Evolutionary conservation across 2,797 vertebrate species (phyloP), one percentile per base, ranked within the genome.

Genomic region (Anabas testudineus): DNA sequence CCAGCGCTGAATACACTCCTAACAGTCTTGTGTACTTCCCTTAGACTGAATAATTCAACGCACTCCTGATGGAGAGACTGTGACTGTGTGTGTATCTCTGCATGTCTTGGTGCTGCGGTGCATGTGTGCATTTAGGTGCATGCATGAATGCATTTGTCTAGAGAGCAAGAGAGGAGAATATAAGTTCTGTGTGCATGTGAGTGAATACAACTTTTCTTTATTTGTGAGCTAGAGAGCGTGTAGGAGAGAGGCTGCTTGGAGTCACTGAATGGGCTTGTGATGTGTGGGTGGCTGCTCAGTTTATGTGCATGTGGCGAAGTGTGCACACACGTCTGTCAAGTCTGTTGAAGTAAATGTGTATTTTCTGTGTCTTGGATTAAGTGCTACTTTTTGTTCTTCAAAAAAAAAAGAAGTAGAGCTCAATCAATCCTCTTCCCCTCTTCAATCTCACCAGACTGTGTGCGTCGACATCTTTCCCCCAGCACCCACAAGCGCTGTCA

Each of bases 1-100:
- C 88, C 88, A 80, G 47, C 13, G 12, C 87, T 81, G 86, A 82
- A 92, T 83, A 86, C 81, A 71, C 86, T 87, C 82, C 74, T 76
- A 82, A 89, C 89, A 86, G 88, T 90, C 86, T 86, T 91, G 90
- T 92, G 88, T 92, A 90, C 90, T 90, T 91, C 84, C 73, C 86
- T 85, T 67, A 55, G 66, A 59, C 83, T 92, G 83, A 93, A 92
- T 93, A 76, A 93, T 93, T 93, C 84, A 92, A 59, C 61, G 54
- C 67, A n/a, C 63, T 71, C 69, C 78, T 92, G 88, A 91, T 91
- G 92, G 91, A 91, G 83, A 86, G 74, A 87, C 88, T 82, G 71
- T 45, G 77, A 37, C 36, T 76, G 37, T 69, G 64, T 63, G 72
- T 45, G 70, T 58, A 49, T 70, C 59, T 56, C 37, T 53, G 64